phyloP scores from a whole-genome alignment of 2,113 vertebrate species.

The Proteles cristata region DNA sequence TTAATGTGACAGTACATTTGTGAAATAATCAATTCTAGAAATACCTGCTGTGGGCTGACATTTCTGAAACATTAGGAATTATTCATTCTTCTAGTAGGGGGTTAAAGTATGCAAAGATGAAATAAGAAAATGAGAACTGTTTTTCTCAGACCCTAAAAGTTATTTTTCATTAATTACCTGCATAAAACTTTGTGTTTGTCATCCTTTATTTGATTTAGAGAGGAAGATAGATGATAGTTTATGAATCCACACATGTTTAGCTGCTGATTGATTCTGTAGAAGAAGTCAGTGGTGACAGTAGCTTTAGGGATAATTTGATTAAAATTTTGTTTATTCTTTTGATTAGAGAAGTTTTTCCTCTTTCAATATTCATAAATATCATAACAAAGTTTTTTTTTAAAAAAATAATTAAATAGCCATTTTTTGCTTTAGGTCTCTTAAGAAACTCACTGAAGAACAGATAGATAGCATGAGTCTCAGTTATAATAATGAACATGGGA shows the following conservation, averaged over 20 bases:
- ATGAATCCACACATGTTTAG: neutral
- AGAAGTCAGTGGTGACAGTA: constrained; percentile 12
- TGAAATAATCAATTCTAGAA: constrained; percentile 72
- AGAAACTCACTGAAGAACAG: neutral
- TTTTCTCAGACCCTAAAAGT: constrained; percentile 61
- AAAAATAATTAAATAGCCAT: neutral
- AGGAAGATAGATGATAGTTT: neutral
- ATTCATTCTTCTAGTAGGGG: constrained; percentile 79
- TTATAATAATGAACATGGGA: neutral
- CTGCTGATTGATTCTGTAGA: neutral
- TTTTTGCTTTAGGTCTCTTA: neutral
- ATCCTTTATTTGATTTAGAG: constrained; percentile 31
- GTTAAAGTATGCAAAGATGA: constrained; percentile 68
- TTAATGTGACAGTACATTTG: constrained; percentile 70
- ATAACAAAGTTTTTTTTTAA: neutral
- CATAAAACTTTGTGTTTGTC: constrained; percentile 38
- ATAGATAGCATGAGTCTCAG: neutral
- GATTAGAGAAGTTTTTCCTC: constrained; percentile 47
- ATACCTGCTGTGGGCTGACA: constrained; percentile 72
- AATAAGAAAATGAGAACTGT: constrained; percentile 67
- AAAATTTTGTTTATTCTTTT: constrained; percentile 24
- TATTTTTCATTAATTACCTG: constrained; percentile 68
- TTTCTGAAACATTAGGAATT: constrained; percentile 78
- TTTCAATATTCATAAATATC: neutral
- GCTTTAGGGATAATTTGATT: constrained; percentile 17